Evolutionary conservation across 1,140 invertebrate genomes (phyloP), one percentile per base, ranked within the genome.

Genomic region (Drosophila baimaii): DNA sequence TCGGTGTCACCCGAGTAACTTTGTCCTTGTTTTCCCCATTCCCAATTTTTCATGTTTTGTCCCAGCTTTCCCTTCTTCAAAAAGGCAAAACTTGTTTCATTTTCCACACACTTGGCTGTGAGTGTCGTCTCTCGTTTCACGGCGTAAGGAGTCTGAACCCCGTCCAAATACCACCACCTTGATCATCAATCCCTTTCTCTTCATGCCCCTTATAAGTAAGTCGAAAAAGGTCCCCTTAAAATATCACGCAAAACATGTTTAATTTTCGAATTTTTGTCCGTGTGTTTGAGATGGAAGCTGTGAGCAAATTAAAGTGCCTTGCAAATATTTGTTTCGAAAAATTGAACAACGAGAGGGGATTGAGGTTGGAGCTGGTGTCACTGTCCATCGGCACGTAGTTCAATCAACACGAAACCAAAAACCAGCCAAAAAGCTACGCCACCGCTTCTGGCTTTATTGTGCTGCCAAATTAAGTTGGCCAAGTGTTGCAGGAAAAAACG

Each of bases 91-190:
- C 43, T 77, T 84, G 80, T 84, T 84, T 72, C 65, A 68, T 77
- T 83, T 83, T 77, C 76, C 65, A 83, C 81, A 70, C 70, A 83
- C 81, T 75, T 83, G 75, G 75, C 31, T 77, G 71, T 46, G 55
- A 59, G 61, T 59, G 47, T 49, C 61, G 79, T 71, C 79, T 85
- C 82, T 85, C 78, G 82, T 85, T 85, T 86, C 82, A 85, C 65
- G 74, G 81, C 73, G 73, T 61, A 75, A 49, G 64, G 77, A 85
- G 81, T 82, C 73, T 85, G 82, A 85, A 81, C 64, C 63, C 77
- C 44, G 66, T 73, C 41, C 19, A 54, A 33, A 54, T 35, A 65
- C 37, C 37, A n/a, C 13, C 63, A 46, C n/a, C n/a, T n/a, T n/a
- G n/a, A 68, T 55, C 71, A 74, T 73, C 70, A 73, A 52, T 66